Percentiles rank a stretch among this genome's conserved stretches.
Evolutionary conservation across 2,797 vertebrate species (phyloP).

Genomic region (Dromococcyx pavoninus): DNA sequence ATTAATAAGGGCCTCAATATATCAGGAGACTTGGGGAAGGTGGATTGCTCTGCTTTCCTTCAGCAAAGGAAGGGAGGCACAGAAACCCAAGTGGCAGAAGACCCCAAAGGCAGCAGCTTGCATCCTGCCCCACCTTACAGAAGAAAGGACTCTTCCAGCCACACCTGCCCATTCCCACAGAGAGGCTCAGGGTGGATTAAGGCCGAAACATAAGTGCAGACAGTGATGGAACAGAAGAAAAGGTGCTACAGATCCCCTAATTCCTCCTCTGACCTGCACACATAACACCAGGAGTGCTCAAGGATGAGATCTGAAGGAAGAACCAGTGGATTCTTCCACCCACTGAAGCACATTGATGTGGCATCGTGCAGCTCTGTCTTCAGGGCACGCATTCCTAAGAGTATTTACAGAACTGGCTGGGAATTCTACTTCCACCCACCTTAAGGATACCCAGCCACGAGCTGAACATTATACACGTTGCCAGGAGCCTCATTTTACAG

Average conservation of each 20-base stretch:
- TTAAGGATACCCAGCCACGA: neutral
- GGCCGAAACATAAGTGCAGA: neutral
- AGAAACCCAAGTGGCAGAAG: neutral
- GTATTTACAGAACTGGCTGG: neutral
- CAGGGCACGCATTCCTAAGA: neutral
- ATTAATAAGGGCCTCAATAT: neutral
- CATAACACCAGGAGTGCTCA: neutral
- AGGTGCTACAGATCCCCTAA: neutral
- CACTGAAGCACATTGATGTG: accelerated
- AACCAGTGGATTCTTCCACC: neutral
- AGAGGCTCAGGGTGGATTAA: neutral
- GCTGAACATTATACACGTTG: accelerated
- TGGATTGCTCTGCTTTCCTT: neutral
- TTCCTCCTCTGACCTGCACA: neutral
- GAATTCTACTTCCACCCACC: neutral
- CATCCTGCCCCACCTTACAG: neutral
- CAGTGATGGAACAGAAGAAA: neutral
- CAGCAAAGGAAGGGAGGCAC: neutral
- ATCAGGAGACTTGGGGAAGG: neutral
- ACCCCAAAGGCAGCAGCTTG: neutral
- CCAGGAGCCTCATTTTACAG: neutral
- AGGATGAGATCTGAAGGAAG: neutral
- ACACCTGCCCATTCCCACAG: neutral
- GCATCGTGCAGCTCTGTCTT: neutral
- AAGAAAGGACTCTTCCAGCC: neutral